Conservation (phyloP, 2,888 invertebrate genomes). For the Cosmorhoe ocellata region DNA sequence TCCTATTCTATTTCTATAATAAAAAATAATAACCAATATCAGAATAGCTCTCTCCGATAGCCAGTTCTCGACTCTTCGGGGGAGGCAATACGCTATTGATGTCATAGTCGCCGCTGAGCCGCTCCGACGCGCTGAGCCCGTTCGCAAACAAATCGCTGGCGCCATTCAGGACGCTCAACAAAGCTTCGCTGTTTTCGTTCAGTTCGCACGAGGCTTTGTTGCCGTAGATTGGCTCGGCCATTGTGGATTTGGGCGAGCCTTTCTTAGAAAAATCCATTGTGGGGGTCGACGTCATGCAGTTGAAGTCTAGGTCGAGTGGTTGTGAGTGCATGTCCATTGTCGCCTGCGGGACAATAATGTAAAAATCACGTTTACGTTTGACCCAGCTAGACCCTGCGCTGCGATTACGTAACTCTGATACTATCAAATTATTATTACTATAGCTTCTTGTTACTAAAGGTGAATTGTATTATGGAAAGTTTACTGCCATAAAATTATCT, state of each 20-base stretch:
- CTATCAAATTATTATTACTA: too few relatives aligned
- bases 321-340: slow-evolving; percentile 74
- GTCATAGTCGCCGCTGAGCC: slow-evolving; percentile 77
- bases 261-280: slow-evolving; percentile 74
- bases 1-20: too few relatives aligned
- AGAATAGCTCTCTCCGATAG: slow-evolving; percentile 79
- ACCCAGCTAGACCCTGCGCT: too few relatives aligned
- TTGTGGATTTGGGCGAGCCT: slow-evolving; percentile 69
- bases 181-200: slow-evolving; percentile 67
- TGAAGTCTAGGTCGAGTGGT: slow-evolving; percentile 75
- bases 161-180: slow-evolving; percentile 68
- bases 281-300: slow-evolving; percentile 74
- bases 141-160: slow-evolving; percentile 72
- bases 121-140: slow-evolving; percentile 61
- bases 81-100: slow-evolving; percentile 76
- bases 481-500: too few relatives aligned
- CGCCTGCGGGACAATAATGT: slow-evolving; percentile 46
- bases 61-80: slow-evolving; percentile 75
- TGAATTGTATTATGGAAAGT: too few relatives aligned
- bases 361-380: too few relatives aligned
- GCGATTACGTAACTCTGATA: too few relatives aligned
- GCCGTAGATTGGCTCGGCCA: slow-evolving; percentile 75
- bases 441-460: too few relatives aligned
- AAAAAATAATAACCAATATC: slow-evolving; percentile 68
- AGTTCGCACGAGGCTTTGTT: slow-evolving; percentile 73